A percentile compares a stretch with the other conserved stretches of the same genome.
phyloP scores from a whole-genome alignment of 2,113 vertebrate genomes.

The Talpa occidentalis region DNA sequence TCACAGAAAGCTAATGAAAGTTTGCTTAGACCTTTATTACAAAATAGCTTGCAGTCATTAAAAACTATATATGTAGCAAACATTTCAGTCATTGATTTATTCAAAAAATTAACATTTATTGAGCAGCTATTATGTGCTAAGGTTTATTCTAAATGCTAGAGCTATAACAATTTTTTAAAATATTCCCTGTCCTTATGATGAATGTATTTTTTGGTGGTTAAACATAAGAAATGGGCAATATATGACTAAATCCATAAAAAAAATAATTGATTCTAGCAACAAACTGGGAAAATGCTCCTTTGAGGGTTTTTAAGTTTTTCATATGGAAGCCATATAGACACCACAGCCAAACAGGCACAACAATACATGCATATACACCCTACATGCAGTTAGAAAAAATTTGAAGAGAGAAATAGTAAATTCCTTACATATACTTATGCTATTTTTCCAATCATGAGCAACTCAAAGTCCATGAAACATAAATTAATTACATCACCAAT shows the following conservation, averaged over 20 bases:
- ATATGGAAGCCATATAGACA: not conserved
- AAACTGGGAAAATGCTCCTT: not conserved
- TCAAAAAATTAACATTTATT: conserved; percentile 6
- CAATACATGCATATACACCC: not conserved
- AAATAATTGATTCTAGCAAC: not conserved
- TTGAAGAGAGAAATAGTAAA: conserved; percentile 32
- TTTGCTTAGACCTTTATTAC: not conserved
- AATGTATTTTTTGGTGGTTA: not conserved
- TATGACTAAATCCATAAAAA: not conserved
- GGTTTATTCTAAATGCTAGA: not conserved
- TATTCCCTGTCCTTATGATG: not conserved
- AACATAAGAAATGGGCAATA: not conserved
- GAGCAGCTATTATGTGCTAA: not conserved
- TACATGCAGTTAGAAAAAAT: not conserved
- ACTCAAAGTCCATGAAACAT: conserved; percentile 62
- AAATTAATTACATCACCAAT: conserved; percentile 23
- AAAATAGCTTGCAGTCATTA: conserved; percentile 30
- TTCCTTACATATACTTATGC: conserved; percentile 23
- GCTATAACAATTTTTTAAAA: not conserved
- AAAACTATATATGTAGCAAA: conserved; percentile 2
- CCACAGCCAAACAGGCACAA: not conserved
- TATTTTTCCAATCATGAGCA: conserved; percentile 58
- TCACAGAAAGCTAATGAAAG: not conserved
- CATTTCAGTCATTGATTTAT: conserved; percentile 27
- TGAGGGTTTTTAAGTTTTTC: conserved; percentile 28